Conservation (phyloP, 2,888 invertebrate species). For the Latrodectus hesperus region DNA sequence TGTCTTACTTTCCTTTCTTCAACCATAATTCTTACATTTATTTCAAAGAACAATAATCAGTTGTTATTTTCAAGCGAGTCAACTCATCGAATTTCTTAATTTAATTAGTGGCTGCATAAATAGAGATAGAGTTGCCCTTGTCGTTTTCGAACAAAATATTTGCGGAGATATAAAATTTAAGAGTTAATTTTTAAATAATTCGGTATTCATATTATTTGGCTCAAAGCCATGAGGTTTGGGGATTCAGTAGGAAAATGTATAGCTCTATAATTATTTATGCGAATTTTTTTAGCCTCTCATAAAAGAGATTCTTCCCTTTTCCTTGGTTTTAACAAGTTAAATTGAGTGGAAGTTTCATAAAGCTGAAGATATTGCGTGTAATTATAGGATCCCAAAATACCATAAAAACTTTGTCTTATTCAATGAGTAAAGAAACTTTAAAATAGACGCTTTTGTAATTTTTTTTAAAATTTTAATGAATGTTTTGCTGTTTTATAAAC, state of each 20-base stretch:
- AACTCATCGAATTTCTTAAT: background rate
- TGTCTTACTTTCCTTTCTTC: background rate
- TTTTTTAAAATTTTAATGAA: too few relatives aligned
- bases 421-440: too few relatives aligned
- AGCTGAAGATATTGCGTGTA: background rate
- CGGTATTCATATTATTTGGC: conserved; percentile 17
- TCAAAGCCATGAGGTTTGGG: conserved; percentile 6
- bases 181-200: background rate
- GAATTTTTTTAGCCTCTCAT: background rate
- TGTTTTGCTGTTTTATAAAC: too few relatives aligned
- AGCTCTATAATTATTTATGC: conserved; percentile 6
- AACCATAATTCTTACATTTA: background rate
- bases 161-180: background rate
- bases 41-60: conserved; percentile 2
- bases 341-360: conserved; percentile 25
- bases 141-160: too few relatives aligned
- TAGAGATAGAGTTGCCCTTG: background rate
- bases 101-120: conserved; percentile 14
- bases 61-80: background rate
- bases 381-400: background rate
- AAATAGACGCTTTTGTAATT: too few relatives aligned
- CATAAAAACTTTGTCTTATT: too few relatives aligned
- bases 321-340: conserved; percentile 55
- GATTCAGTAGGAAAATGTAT: conserved; percentile 23
- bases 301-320: conserved; percentile 12